Conservation (phyloP, 2,797 vertebrate genomes). For the Microhierax caerulescens region DNA sequence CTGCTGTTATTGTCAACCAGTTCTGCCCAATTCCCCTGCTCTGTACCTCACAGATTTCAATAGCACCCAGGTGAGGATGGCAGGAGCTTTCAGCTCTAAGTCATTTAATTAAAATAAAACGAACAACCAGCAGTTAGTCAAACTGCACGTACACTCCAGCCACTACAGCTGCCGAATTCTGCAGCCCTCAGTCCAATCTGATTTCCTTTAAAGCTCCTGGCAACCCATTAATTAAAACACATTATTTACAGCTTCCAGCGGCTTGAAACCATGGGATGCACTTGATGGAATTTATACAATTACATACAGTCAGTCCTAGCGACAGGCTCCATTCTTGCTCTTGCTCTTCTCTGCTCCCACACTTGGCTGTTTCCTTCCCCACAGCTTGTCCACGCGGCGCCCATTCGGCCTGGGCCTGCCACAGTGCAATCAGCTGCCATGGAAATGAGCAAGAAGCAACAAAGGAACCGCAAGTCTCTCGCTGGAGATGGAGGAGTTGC, state of each 20-base stretch:
- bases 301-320: not conserved
- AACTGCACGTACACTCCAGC: not conserved
- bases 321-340: constrained; percentile 33
- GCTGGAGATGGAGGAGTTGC: not conserved
- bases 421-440: constrained; percentile 42
- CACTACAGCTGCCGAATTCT: not conserved
- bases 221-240: constrained; percentile 61
- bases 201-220: constrained; percentile 53
- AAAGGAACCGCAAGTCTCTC: not conserved
- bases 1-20: not conserved
- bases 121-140: constrained; percentile 2
- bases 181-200: not conserved
- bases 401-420: not conserved
- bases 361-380: not conserved
- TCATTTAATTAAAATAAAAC: constrained; percentile 21
- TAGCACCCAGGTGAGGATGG: not conserved
- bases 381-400: not conserved
- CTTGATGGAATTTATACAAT: constrained; percentile 56
- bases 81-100: not conserved
- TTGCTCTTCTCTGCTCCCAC: constrained; percentile 27
- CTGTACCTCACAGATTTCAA: not conserved
- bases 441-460: constrained; percentile 60
- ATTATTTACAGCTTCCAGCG: constrained; percentile 63
- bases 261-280: constrained; percentile 50
- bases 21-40: not conserved